phyloP scores from a whole-genome alignment of 2,888 invertebrate species.

The Odontocerum albicorne region DNA sequence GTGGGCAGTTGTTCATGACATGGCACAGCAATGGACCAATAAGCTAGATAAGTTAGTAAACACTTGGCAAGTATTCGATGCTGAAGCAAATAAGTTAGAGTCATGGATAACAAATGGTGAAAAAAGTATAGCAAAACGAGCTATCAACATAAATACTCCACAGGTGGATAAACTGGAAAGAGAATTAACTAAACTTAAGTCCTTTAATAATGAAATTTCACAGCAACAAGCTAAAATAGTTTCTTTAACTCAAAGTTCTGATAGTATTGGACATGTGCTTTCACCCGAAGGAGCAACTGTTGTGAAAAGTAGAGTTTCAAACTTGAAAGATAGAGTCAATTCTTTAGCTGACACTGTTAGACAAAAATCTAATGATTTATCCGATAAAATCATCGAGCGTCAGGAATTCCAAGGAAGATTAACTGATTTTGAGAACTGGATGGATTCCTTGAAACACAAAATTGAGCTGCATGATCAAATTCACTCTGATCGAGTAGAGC shows the following conservation, averaged over 20 bases:
- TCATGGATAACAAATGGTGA: slow-evolving; percentile 75
- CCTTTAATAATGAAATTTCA: slow-evolving; percentile 81
- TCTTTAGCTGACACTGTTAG: slow-evolving; percentile 76
- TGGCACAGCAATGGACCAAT: slow-evolving; percentile 74
- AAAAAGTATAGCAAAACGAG: slow-evolving; percentile 60
- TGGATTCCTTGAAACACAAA: slow-evolving; percentile 70
- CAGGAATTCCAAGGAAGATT: slow-evolving; percentile 84
- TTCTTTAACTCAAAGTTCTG: slow-evolving; percentile 75
- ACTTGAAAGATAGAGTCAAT: slow-evolving; percentile 73
- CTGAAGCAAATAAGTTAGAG: slow-evolving; percentile 73
- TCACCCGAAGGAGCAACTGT: slow-evolving; percentile 75
- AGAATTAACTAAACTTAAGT: slow-evolving; percentile 74
- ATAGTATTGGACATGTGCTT: slow-evolving; percentile 75
- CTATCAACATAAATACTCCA: slow-evolving; percentile 65
- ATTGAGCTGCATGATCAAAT: slow-evolving; percentile 80
- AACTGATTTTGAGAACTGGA: slow-evolving; percentile 78
- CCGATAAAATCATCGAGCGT: slow-evolving; percentile 77
- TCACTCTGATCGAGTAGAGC: slow-evolving; percentile 78
- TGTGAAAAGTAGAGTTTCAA: slow-evolving; percentile 71
- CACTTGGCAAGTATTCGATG: slow-evolving; percentile 82
- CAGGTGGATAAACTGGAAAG: slow-evolving; percentile 76
- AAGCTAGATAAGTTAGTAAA: slow-evolving; percentile 77
- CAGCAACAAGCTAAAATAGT: slow-evolving; percentile 84
- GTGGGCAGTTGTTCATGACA: slow-evolving; percentile 83
- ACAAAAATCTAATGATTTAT: slow-evolving; percentile 74